A percentile compares a stretch with the other conserved stretches of the same genome.
These are phyloP conservation scores for Perizoma flavofasciatum DNA, from an alignment of 2,888 invertebrate species.

Conservation along the genomic window DNA sequence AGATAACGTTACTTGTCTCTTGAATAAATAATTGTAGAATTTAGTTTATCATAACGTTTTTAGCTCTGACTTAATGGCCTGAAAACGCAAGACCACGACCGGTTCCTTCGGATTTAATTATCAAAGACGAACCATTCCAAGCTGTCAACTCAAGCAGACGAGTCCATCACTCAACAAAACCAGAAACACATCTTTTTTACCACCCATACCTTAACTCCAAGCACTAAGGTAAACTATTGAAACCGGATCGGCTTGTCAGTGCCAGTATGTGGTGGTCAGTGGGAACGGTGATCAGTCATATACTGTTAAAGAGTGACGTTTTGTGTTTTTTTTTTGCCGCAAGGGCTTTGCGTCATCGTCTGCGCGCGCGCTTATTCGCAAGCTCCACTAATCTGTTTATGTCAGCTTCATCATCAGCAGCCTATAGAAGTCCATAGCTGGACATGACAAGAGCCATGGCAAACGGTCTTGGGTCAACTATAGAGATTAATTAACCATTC, in stretches of 20 bases:
- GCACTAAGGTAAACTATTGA: constrained; percentile 32
- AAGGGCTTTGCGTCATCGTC: constrained; percentile 74
- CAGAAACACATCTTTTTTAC: constrained; percentile 4
- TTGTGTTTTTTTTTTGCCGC: constrained; percentile 49
- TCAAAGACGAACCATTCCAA: constrained; percentile 41
- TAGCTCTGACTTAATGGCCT: background rate
- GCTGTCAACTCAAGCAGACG: constrained; percentile 37
- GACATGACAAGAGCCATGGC: no score
- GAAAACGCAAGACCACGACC: constrained; percentile 23
- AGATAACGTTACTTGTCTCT: no score
- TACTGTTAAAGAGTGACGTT: constrained; percentile 45
- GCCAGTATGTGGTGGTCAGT: constrained; percentile 5
- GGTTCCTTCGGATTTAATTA: constrained; percentile 47
- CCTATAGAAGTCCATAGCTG: no score
- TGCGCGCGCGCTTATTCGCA: constrained; percentile 55
- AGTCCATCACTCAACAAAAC: constrained; percentile 15
- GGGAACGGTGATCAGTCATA: constrained; percentile 58
- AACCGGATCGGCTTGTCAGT: constrained; percentile 23
- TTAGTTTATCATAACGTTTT: constrained; percentile 5
- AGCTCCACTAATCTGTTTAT: constrained; percentile 4
- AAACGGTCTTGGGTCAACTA: no score
- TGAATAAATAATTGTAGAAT: no score
- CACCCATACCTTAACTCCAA: constrained; percentile 7
- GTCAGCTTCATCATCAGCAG: no score
- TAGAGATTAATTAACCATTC: no score